Evolutionary conservation across 2,797 vertebrate species (phyloP).

Genomic region (Epinephelus awoara): DNA sequence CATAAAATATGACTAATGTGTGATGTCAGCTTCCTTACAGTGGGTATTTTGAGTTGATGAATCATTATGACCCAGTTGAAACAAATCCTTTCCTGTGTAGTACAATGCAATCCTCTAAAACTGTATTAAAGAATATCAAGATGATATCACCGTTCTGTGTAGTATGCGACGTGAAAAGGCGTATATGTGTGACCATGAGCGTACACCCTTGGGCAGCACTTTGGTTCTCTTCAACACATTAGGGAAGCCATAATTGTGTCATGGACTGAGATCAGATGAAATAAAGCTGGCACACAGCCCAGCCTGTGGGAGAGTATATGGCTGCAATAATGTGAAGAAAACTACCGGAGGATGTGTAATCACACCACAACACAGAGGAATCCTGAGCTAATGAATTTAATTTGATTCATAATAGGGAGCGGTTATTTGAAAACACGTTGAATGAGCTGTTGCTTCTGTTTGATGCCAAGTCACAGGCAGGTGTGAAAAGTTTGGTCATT

Average conservation of each 20-base stretch:
- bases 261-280: conserved; percentile 50
- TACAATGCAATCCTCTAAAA: not conserved
- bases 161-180: not conserved
- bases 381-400: conserved; percentile 31
- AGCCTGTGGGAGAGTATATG: not conserved
- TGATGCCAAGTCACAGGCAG: not conserved
- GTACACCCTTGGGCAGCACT: conserved; percentile 21
- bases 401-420: conserved; percentile 43
- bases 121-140: not conserved
- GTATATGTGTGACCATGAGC: not conserved
- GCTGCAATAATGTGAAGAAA: conserved; percentile 62
- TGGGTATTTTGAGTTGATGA: conserved; percentile 1
- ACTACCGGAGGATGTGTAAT: conserved; percentile 65
- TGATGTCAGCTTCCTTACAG: not conserved
- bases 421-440: conserved; percentile 40
- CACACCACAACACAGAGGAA: conserved; percentile 18
- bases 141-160: not conserved
- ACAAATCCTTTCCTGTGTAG: not conserved
- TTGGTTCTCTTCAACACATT: conserved; percentile 36
- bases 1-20: not conserved
- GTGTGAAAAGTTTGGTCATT: not conserved
- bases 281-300: conserved; percentile 20
- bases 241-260: conserved; percentile 28
- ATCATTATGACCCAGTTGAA: not conserved
- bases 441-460: conserved; percentile 2